Base-by-base conservation (phyloP, 2,888 invertebrate species). In the Eristalinus aeneus region DNA sequence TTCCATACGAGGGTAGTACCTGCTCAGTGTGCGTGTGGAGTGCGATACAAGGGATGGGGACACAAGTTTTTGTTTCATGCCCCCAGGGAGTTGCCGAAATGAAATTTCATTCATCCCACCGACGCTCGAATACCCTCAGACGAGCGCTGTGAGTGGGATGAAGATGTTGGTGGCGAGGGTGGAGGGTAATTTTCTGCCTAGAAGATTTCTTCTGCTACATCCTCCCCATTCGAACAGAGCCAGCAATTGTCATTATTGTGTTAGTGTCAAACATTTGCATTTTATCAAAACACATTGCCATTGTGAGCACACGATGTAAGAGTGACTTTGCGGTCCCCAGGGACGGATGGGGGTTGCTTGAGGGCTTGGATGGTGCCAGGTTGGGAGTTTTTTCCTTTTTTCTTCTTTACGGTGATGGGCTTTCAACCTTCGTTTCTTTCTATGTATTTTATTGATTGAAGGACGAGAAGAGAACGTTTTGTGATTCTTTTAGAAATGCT, bases 211-310 rank as follows among this genome's bases (percentile, higher is more conserved):
- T 69, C 16, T 23, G 32, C 67, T 39, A 58, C 53, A 56, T 39
- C 61, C 36, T 46, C 63, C 58, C 63, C 22, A 20, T 23, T 32
- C 9, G 39, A 81, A 58, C 46, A 64, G 36, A 60, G 39, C 79
- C 67, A 71, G 64, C 85, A 86, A 86, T 86, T 78, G 81, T 74
- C 86, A 78, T 88, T 88, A 88, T 86, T 88, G 86, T 88, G 84
- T 88, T 88, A 87, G 86, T 87, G 88, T 88, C 88, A 88, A 88
- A 88, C 88, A 88, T 88, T 88, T 88, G 85, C 88, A 88, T 88
- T 88, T 87, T 79, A 68, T 69, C 68, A 65, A 82, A 82, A 86
- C 86, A 86, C 81, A 86, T 82, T 85, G 72, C 34, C 74, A 75
- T 75, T 69, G 81, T 75, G 53, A 23, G 68, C 39, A 53, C 27